Conservation (phyloP, 2,113 vertebrate species). For the Nothoprocta pentlandii region DNA sequence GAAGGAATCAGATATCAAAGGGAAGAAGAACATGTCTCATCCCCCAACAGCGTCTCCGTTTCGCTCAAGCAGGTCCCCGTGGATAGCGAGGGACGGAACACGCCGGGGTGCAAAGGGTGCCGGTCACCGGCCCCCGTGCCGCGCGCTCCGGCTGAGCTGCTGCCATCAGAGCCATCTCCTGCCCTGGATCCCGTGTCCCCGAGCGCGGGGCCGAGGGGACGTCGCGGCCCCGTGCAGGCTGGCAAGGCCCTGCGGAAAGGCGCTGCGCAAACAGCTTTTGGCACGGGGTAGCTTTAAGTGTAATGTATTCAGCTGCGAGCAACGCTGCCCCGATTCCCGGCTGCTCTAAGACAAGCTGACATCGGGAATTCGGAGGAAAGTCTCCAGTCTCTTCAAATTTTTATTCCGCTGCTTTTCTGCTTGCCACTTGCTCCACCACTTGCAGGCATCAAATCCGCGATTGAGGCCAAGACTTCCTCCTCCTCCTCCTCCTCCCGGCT, state of each 20-base stretch:
- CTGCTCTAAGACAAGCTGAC: background rate
- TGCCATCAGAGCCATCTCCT: too few relatives aligned
- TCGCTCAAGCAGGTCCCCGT: too few relatives aligned
- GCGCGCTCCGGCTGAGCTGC: too few relatives aligned
- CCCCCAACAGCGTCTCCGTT: too few relatives aligned
- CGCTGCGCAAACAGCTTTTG: background rate
- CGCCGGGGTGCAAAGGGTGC: too few relatives aligned
- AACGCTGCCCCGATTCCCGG: background rate
- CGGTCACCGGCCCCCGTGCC: too few relatives aligned
- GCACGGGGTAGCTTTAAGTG: background rate
- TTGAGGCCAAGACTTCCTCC: background rate
- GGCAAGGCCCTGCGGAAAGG: background rate
- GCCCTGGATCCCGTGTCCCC: too few relatives aligned
- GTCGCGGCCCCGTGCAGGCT: too few relatives aligned
- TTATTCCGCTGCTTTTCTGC: background rate
- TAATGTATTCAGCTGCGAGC: accelerated
- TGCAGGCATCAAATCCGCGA: background rate
- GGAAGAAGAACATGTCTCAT: too few relatives aligned
- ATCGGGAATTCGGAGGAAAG: background rate
- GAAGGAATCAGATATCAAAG: too few relatives aligned
- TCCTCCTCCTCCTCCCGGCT: background rate
- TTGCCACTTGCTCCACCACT: background rate
- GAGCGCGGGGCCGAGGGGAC: too few relatives aligned
- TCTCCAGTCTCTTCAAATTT: background rate
- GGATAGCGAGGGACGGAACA: too few relatives aligned